Base-by-base conservation (phyloP, 2,113 vertebrate genomes). In the Gallinago paraguaiae region DNA sequence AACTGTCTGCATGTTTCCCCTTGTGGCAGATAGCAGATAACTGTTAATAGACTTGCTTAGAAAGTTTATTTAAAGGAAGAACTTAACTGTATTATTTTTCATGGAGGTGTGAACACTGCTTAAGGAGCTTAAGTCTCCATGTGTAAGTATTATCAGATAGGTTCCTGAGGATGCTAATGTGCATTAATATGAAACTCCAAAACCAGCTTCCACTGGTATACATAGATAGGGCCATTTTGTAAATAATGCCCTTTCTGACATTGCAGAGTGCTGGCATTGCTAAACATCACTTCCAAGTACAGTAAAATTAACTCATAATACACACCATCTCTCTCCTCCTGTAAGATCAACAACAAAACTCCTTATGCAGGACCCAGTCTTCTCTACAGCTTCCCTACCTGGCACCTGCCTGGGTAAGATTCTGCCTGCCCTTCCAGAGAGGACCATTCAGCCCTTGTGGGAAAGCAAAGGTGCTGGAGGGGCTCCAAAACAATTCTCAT, bases 51-150 rank as follows among this genome's bases (percentile, higher is more conserved):
- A 96, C 94, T 95, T 94, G 95, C 96, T 96, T 60, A 81, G 72
- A 96, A 97, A 97, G 94, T 97, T 97, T 97, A 92, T 96, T 97
- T 97, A 85, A 96, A 96, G 88, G 87, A 93, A 94, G 91, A 97
- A 97, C 60, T 79, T 95, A 65, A 93, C 82, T 78, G 88, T 77
- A 93, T 95, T 96, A 85, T 95, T 97, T 97, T 97, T 96, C 94
- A 92, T 94, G 92, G 92, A 96, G 93, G 93, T 97, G 92, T 97
- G 96, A 97, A 95, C 96, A 96, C 67, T 91, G 87, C 91, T 93
- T 96, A 96, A 97, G 97, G 87, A 97, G 94, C 97, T 97, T 96
- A 97, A 96, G 94, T 79, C 87, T 88, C 63, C 50, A 41, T 78
- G 74, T 91, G 11, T 74, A 71, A 87, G 65, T 64, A 95, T 86